Evolutionary conservation across 2,888 invertebrate species (phyloP), one percentile per base, ranked within the genome.

Genomic region (Cataglyphis cursor): DNA sequence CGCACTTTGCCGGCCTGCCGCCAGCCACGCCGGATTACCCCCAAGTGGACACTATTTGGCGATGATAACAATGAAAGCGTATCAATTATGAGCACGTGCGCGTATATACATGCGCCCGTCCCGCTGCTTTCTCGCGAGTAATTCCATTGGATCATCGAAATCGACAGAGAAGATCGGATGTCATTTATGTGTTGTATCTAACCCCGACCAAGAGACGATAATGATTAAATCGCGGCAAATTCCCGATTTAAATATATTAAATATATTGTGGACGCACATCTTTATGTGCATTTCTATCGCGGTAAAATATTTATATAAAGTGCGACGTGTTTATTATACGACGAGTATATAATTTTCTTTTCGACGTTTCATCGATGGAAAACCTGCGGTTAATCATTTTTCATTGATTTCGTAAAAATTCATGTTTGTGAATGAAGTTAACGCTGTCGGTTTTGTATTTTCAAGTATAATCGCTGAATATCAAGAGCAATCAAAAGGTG

Each of bases 11-110:
- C 38, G 48, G 21, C 76, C 6, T 68, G 18, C 31, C 31, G n/a
- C 54, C n/a, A 75, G 73, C 44, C 81, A 28, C 73, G 81, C 70
- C 81, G 54, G 83, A 41, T 81, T 68, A 81, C 21, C 44, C 18
- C 35, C 31, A n/a, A 51, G 41, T 75, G 83, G 74, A 80, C 83
- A 59, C 28, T 62, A 41, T 81, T 76, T 59, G 65, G 64, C 76
- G 70, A 31, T 62, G 80, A 86, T 66, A 78, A 86, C 86, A 82
- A 82, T 81, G 70, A 62, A 21, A 66, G 66, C 59, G 62, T 70
- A 81, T 86, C 83, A 73, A 73, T 83, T 83, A 81, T 73, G 57
- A 83, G 35, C 65, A 31, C 3, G 5, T 15, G 44, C 44, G 54
- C 18, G 31, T n/a, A 75, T 57, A 24, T 35, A 48, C 24, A 68